Evolutionary conservation across 2,797 vertebrate genomes (phyloP).

Genomic region (Hipposideros larvatus): DNA sequence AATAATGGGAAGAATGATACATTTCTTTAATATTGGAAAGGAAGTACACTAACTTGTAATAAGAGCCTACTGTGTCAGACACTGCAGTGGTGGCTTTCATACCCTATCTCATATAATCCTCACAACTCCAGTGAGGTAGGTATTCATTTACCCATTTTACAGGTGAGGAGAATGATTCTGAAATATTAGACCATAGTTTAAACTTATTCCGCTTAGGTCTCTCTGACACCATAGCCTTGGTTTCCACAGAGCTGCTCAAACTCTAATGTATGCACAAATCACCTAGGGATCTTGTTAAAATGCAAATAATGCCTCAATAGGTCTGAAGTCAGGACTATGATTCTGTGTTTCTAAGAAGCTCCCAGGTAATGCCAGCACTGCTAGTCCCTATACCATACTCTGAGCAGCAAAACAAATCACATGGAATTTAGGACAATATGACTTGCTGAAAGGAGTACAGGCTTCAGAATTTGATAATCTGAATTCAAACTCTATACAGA

Average conservation of each 20-base stretch:
- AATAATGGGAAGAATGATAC: not conserved
- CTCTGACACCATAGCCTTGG: not conserved
- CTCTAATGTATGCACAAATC: not conserved
- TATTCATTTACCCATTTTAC: not conserved
- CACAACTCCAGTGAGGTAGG: not conserved
- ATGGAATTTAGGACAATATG: not conserved
- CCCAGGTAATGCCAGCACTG: not conserved
- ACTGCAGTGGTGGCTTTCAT: not conserved
- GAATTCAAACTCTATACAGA: not conserved
- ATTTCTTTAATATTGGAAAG: not conserved
- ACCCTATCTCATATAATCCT: not conserved
- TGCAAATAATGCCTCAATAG: not conserved
- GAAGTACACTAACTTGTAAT: not conserved
- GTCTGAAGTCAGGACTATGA: not conserved
- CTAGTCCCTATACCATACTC: not conserved
- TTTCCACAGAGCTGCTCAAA: not conserved
- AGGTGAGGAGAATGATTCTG: not conserved
- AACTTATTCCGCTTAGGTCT: not conserved
- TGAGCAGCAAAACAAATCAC: not conserved
- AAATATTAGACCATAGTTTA: not conserved
- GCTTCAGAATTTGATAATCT: not conserved
- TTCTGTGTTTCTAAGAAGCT: not conserved
- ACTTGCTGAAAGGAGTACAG: not conserved
- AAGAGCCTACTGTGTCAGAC: not conserved
- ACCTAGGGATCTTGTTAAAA: not conserved